Percentiles rank a stretch among this genome's conserved stretches.
Conservation (phyloP, 2,888 invertebrate genomes). For the Zygothrica quintamaculata region DNA sequence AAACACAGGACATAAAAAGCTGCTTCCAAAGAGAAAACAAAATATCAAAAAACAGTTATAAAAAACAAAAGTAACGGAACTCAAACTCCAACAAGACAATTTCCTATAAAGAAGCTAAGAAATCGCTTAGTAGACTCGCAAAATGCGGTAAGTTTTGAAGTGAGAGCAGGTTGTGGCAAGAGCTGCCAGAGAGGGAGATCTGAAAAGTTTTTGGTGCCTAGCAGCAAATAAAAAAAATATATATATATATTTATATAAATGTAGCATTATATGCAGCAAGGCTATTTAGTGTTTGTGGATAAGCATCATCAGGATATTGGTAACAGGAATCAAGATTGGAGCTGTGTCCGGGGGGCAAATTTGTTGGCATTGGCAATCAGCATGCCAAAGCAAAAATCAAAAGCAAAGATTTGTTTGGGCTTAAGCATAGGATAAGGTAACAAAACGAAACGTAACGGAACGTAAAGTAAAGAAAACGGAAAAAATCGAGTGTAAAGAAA, state of each 20-base stretch:
- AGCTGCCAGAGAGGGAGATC: not conserved
- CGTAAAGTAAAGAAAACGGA: constrained; percentile 6
- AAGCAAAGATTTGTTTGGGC: constrained; percentile 47
- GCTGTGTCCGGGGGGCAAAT: constrained; percentile 29
- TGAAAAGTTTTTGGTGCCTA: constrained; percentile 41
- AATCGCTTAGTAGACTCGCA: constrained; percentile 57
- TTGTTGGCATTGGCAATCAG: constrained; percentile 54
- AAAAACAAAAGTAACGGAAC: constrained; percentile 47
- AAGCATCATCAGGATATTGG: not conserved
- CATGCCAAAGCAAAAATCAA: constrained; percentile 31
- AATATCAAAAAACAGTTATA: constrained; percentile 17
- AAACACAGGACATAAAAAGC: constrained; percentile 18
- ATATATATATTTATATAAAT: too few relatives aligned
- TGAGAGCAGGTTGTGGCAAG: not conserved
- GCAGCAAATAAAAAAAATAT: constrained; percentile 40
- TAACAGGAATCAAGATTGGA: constrained; percentile 17
- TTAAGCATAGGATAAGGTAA: constrained; percentile 24
- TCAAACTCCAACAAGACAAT: constrained; percentile 50
- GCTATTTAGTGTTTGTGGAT: not conserved
- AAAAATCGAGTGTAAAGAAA: constrained; percentile 23
- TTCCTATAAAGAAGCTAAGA: constrained; percentile 68
- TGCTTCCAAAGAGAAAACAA: constrained; percentile 16
- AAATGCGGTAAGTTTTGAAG: too few relatives aligned
- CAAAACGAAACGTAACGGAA: constrained; percentile 1
- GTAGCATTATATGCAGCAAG: not conserved